Conservation (phyloP, 2,113 vertebrate genomes). For the Catharus bicknelli region DNA sequence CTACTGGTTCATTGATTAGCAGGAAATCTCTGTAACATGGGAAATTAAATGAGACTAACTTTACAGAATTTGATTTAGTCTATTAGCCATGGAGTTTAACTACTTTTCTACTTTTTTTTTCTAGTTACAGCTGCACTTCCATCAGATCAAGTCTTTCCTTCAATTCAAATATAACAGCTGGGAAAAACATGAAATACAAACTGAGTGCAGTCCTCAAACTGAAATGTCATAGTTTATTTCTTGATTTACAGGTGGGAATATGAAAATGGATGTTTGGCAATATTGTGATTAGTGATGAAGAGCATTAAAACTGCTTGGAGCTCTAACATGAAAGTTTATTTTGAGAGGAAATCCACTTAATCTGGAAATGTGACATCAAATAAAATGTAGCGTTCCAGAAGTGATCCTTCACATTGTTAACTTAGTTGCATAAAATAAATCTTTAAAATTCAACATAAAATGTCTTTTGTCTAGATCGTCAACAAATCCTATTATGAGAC, state of each 20-base stretch:
- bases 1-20: neutral
- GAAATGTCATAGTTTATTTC: conserved; percentile 83
- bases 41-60: neutral
- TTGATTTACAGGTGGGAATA: conserved; percentile 85
- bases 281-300: neutral
- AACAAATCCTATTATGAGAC: neutral
- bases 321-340: neutral
- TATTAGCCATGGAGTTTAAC: neutral
- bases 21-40: neutral
- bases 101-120: neutral
- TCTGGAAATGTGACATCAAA: neutral
- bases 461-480: neutral
- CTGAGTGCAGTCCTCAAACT: conserved; percentile 81
- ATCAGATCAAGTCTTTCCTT: conserved; percentile 86
- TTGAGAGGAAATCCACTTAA: neutral
- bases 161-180: conserved; percentile 70
- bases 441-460: neutral
- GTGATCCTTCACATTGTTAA: neutral
- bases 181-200: conserved; percentile 84
- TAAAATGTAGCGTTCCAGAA: neutral
- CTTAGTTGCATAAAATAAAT: neutral
- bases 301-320: neutral
- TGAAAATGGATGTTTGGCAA: neutral
- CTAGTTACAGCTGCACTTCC: conserved; percentile 84
- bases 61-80: neutral